These are phyloP conservation scores for Mastacembelus armatus DNA, from an alignment of 2,797 vertebrate species.

Conservation along the genomic window DNA sequence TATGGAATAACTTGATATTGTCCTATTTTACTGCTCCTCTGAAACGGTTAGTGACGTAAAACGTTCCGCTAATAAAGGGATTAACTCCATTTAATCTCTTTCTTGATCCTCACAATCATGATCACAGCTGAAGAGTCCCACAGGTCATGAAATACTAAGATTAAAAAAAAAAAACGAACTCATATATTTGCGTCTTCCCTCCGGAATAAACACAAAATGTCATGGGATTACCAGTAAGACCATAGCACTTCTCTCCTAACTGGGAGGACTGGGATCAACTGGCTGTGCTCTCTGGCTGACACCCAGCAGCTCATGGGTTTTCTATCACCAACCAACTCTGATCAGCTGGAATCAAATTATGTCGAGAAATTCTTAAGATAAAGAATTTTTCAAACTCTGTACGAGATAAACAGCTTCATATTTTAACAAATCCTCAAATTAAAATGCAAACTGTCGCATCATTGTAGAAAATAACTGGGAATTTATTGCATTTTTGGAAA, in stretches of 20 bases:
- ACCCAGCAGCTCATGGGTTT: slow-evolving; percentile 67
- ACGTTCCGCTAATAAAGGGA: neutral
- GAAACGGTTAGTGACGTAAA: neutral
- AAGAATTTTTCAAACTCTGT: neutral
- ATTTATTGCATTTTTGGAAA: no score
- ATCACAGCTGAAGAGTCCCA: no score
- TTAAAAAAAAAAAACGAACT: neutral
- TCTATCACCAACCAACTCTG: slow-evolving; percentile 65
- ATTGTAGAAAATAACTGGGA: neutral
- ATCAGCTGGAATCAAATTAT: slow-evolving; percentile 50
- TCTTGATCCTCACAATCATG: no score
- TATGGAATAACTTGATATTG: no score
- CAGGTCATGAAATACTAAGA: neutral
- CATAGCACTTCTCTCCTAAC: slow-evolving; percentile 10
- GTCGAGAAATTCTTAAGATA: neutral
- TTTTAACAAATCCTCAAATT: fast-evolving
- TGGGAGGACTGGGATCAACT: slow-evolving; percentile 61
- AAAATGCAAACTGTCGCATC: neutral
- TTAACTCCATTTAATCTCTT: neutral
- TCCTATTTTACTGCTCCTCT: no score
- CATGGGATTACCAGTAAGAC: no score
- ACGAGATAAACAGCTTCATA: neutral
- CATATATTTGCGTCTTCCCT: neutral
- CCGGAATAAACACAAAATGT: no score
- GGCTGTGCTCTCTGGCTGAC: slow-evolving; percentile 67